phyloP scores from a whole-genome alignment of 2,888 invertebrate genomes.

The Drosophila lacicola region DNA sequence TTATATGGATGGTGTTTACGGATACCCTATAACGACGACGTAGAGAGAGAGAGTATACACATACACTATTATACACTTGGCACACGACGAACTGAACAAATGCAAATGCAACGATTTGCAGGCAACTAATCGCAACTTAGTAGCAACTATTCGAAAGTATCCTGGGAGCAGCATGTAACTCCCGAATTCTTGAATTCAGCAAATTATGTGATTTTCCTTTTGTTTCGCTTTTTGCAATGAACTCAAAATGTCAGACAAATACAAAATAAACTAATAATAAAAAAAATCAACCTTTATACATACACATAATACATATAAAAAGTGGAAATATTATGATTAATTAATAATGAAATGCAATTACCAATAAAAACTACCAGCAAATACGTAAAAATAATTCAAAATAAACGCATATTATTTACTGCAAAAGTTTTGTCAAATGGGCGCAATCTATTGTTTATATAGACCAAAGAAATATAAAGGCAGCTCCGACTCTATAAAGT shows the following conservation, averaged over 20 bases:
- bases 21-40: slow-evolving; percentile 5
- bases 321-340: slow-evolving; percentile 67
- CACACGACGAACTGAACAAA: slow-evolving; percentile 51
- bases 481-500: no score
- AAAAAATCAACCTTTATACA: slow-evolving; percentile 60
- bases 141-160: slow-evolving; percentile 46
- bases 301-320: slow-evolving; percentile 53
- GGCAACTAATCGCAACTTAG: slow-evolving; percentile 32
- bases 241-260: slow-evolving; percentile 49
- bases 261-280: slow-evolving; percentile 19
- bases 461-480: no score
- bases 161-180: slow-evolving; percentile 32
- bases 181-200: slow-evolving; percentile 42
- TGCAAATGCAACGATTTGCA: slow-evolving; percentile 38
- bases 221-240: slow-evolving; percentile 72
- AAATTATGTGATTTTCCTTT: slow-evolving; percentile 61
- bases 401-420: slow-evolving; percentile 5
- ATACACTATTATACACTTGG: slow-evolving; percentile 33
- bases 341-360: slow-evolving; percentile 74
- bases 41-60: slow-evolving; percentile 25
- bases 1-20: slow-evolving; percentile 1
- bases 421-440: neutral
- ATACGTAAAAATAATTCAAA: slow-evolving; percentile 70
- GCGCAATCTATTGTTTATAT: no score
- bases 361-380: slow-evolving; percentile 81